Evolutionary conservation across 2,113 vertebrate genomes (phyloP).

Genomic region (Hylia prasina): DNA sequence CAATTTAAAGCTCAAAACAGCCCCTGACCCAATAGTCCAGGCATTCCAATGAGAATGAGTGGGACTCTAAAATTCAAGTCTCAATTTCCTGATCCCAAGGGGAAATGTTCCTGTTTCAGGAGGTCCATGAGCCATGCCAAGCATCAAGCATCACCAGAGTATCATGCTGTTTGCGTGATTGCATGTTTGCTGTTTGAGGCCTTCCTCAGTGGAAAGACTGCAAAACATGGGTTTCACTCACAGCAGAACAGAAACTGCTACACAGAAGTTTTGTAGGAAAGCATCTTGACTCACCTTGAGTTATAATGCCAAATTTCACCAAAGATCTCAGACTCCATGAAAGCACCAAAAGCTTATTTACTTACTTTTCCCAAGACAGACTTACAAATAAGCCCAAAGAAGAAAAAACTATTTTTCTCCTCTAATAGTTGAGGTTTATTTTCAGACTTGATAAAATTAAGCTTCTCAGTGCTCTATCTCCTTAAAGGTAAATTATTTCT

Average conservation of each 20-base stretch:
- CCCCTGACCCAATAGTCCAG: not conserved
- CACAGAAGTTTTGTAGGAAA: rapidly evolving
- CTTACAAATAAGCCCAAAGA: not conserved
- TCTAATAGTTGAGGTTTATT: not conserved
- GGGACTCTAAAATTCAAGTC: not conserved
- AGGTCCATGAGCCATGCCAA: not conserved
- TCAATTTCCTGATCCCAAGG: not conserved
- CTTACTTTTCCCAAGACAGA: not conserved
- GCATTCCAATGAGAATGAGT: not conserved
- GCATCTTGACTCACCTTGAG: not conserved
- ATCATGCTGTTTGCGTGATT: rapidly evolving
- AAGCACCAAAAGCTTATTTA: not conserved
- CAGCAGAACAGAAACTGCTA: not conserved
- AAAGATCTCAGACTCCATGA: rapidly evolving
- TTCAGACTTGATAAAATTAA: not conserved
- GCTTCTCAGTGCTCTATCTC: not conserved
- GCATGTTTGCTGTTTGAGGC: too few relatives aligned
- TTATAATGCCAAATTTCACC: not conserved
- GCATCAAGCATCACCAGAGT: not conserved
- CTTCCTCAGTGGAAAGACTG: not conserved
- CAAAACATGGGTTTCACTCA: not conserved
- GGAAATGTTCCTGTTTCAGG: not conserved
- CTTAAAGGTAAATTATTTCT: not conserved
- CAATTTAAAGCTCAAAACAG: not conserved
- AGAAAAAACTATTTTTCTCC: not conserved